Evolutionary conservation across 2,113 vertebrate genomes (phyloP), one percentile per base, ranked within the genome.

Genomic region (Hyaena hyaena): DNA sequence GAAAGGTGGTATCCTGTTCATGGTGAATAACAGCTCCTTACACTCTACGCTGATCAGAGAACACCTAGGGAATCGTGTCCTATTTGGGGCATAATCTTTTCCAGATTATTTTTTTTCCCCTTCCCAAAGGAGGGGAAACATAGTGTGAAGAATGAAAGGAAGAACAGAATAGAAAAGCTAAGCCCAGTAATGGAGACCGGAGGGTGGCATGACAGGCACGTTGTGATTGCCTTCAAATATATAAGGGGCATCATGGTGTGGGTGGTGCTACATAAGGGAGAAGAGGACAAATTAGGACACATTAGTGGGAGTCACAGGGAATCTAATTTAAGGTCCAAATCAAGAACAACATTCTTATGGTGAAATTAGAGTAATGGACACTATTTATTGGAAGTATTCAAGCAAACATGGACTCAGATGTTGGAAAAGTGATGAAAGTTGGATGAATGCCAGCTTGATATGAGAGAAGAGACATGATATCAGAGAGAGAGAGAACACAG

Each of bases 81-180:
- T 96, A 85, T 97, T 95, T 97, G 84, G 86, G 80, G 90, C 63
- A 92, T 84, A 90, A 68, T 55, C 10, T 93, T 95, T 98, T 94
- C 90, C 88, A 24, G 68, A n/a, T n/a, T n/a, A n/a, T n/a, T n/a
- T n/a, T n/a, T n/a, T n/a, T n/a, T n/a, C n/a, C n/a, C n/a, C n/a
- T n/a, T n/a, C n/a, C n/a, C n/a, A 90, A 87, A 90, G 80, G 76
- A 97, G 24, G 45, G 16, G 39, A 97, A 95, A 96, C 84, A 68
- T 68, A 45, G 61, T 63, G 66, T 97, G 88, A 98, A 85, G 71
- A 96, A 96, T 95, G 97, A 95, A 97, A 90, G 53, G 31, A 65
- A 81, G 45, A 96, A 95, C 53, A 58, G 65, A 97, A 93, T 16
- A 35, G 39, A 94, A 97, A 94, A 85, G 90, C 53, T 77, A 28